A percentile compares a stretch with the other conserved stretches of the same genome.
These are phyloP conservation scores for Oeneis ivallda DNA, from an alignment of 2,888 invertebrate genomes.

Conservation along the genomic window DNA sequence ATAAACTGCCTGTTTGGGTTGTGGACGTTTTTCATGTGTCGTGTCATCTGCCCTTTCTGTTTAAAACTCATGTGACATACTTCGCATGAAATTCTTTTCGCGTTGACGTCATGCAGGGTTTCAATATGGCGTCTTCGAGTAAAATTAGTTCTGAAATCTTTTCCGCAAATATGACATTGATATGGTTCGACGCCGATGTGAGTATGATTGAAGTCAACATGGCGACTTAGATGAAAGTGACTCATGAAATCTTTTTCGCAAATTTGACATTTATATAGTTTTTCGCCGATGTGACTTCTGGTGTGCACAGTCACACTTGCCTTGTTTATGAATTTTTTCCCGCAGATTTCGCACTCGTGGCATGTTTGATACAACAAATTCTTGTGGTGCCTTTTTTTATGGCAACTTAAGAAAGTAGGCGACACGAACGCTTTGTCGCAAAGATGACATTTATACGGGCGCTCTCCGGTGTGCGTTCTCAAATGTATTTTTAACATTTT, in stretches of 20 bases:
- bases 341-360: too few species aligned
- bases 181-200: conserved; percentile 31
- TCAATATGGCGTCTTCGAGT: conserved; percentile 40
- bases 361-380: too few species aligned
- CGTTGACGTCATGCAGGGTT: conserved; percentile 30
- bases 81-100: conserved; percentile 33
- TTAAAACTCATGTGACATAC: conserved; percentile 36
- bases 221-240: too few species aligned
- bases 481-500: conserved; percentile 42
- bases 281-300: too few species aligned
- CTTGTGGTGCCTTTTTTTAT: conserved; percentile 20
- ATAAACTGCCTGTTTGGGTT: neutral
- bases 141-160: conserved; percentile 39
- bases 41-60: conserved; percentile 27
- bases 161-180: conserved; percentile 39
- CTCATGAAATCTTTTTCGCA: too few species aligned
- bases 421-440: conserved; percentile 31
- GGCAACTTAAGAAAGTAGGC: conserved; percentile 7
- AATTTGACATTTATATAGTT: too few species aligned
- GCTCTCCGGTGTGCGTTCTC: conserved; percentile 40
- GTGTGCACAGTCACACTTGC: too few species aligned
- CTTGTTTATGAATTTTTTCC: too few species aligned
- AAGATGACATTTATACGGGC: conserved; percentile 39
- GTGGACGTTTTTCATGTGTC: conserved; percentile 36
- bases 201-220: neutral